Percentiles rank a stretch among this genome's conserved stretches.
Conservation (phyloP, 2,888 invertebrate genomes). For the Synergus gifuensis region DNA sequence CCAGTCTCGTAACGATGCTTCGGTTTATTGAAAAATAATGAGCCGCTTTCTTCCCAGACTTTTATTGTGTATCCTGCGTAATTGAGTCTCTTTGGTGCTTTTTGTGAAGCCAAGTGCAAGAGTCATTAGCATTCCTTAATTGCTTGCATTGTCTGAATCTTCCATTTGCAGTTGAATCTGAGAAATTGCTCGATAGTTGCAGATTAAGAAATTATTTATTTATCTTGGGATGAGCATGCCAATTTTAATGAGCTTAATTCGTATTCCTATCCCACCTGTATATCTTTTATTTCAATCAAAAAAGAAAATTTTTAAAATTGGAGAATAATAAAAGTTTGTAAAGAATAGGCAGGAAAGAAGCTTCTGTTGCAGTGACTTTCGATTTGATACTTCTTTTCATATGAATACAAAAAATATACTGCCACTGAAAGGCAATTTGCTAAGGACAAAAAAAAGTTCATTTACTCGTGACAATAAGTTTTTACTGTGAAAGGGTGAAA, state of each 20-base stretch:
- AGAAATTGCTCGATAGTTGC: constrained; percentile 18
- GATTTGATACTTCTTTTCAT: constrained; percentile 22
- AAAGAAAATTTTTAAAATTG: constrained; percentile 10
- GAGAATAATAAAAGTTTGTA: constrained; percentile 4
- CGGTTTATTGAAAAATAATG: constrained; percentile 1
- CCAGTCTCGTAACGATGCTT: neutral
- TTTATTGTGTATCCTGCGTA: constrained; percentile 28
- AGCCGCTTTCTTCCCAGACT: neutral
- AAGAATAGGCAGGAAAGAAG: constrained; percentile 18
- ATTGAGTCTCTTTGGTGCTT: constrained; percentile 17
- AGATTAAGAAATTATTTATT: constrained; percentile 18
- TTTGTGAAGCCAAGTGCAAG: constrained; percentile 15
- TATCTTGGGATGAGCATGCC: constrained; percentile 36
- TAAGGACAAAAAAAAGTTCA: neutral
- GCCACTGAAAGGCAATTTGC: neutral
- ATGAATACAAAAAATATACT: constrained; percentile 34
- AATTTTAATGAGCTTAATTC: constrained; percentile 33
- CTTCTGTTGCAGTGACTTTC: constrained; percentile 29
- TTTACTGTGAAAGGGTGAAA: neutral
- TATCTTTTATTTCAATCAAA: constrained; percentile 14
- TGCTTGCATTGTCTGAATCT: constrained; percentile 19
- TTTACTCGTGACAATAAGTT: constrained; percentile 5
- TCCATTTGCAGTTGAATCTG: constrained; percentile 16
- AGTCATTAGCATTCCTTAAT: constrained; percentile 22
- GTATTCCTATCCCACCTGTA: neutral